Conservation (phyloP, 1,140 invertebrate genomes). For the Thereuonema tuberculata region DNA sequence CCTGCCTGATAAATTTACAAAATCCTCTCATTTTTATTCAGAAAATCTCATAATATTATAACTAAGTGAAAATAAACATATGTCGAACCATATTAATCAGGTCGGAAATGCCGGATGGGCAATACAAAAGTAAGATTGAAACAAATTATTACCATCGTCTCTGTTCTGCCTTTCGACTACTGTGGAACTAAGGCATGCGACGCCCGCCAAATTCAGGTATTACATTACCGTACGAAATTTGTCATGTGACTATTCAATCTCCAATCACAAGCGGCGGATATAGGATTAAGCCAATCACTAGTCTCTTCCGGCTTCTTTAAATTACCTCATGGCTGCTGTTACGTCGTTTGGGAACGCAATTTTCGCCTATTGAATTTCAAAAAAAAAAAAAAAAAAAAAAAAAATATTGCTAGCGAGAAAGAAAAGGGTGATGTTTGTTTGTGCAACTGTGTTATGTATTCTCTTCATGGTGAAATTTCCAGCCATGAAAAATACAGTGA, state of each 20-base stretch:
- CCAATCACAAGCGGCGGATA: not conserved
- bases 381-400: too few relatives aligned
- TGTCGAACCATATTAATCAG: not conserved
- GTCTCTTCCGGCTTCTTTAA: too few relatives aligned
- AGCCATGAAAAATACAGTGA: too few relatives aligned
- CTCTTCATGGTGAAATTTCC: too few relatives aligned
- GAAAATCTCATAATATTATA: not conserved
- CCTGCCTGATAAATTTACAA: constrained; percentile 50
- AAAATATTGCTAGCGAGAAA: too few relatives aligned
- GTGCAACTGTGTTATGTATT: too few relatives aligned
- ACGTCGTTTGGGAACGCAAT: too few relatives aligned
- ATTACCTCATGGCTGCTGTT: too few relatives aligned
- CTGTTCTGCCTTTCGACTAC: not conserved
- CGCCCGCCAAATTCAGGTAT: not conserved
- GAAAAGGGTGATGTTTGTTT: too few relatives aligned
- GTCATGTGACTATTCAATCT: not conserved
- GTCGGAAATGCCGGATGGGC: not conserved
- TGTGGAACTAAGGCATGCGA: not conserved
- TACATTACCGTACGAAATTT: not conserved
- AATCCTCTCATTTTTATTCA: not conserved
- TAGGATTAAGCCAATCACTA: not conserved
- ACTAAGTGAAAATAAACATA: not conserved
- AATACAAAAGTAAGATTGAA: constrained; percentile 3
- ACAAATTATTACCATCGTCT: constrained; percentile 7
- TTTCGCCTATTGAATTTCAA: too few relatives aligned